A percentile compares a stretch with the other conserved stretches of the same genome.
phyloP scores from a whole-genome alignment of 2,797 vertebrate genomes.

The Artibeus lituratus region DNA sequence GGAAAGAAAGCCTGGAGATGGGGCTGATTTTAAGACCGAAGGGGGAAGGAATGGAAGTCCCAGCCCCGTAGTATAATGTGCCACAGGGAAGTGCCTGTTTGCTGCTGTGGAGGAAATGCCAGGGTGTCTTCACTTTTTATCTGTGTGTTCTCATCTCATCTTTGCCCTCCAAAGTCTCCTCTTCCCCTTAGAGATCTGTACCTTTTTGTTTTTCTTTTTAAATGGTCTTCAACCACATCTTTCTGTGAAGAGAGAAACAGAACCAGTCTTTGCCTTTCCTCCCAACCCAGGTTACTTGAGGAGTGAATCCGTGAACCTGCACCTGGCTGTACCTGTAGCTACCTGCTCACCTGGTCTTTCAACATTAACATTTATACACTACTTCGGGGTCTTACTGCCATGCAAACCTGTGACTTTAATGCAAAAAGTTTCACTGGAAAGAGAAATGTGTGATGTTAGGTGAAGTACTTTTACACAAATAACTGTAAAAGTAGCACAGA shows the following conservation, averaged over 20 bases:
- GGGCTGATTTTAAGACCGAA: neutral
- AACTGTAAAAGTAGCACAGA: neutral
- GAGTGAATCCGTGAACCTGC: neutral
- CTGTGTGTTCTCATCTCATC: neutral
- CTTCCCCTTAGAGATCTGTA: neutral
- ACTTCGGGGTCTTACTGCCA: neutral
- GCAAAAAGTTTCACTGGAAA: neutral
- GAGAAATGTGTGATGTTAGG: neutral
- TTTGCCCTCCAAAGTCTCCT: neutral
- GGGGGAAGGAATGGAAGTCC: neutral
- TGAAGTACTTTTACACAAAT: slow-evolving; percentile 13
- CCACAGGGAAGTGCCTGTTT: neutral
- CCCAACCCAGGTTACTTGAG: neutral
- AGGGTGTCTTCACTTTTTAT: neutral
- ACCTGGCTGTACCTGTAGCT: neutral
- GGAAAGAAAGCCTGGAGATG: neutral
- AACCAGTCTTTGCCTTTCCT: neutral
- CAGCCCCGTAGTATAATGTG: neutral
- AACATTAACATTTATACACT: neutral
- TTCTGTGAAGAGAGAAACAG: neutral
- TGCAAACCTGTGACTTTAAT: neutral
- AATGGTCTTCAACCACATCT: neutral
- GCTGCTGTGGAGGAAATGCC: neutral
- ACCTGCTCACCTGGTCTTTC: neutral
- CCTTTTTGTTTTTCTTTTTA: neutral